Percentiles rank a stretch among this genome's conserved stretches.
Evolutionary conservation across 2,113 vertebrate species (phyloP).

Genomic region (Trochalopteron elliotii): DNA sequence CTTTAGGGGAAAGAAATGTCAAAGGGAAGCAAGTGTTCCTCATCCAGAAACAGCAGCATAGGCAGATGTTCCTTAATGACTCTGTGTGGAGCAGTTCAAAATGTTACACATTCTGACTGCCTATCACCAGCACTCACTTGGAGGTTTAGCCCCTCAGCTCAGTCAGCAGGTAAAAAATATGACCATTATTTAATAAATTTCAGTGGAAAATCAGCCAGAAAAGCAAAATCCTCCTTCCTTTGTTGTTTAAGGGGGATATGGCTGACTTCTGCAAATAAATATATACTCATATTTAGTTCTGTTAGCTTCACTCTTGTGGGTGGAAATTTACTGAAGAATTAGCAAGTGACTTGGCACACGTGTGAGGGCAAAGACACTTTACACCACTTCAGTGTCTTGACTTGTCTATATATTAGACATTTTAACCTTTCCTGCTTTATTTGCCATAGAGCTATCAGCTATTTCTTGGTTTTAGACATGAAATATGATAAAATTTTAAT

Average conservation of each 20-base stretch:
- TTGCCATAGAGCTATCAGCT: neutral
- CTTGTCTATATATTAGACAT: neutral
- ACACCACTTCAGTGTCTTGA: neutral
- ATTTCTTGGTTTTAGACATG: neutral
- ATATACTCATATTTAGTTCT: neutral
- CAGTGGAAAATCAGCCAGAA: neutral
- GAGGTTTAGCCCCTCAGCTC: neutral
- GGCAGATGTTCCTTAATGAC: slow-evolving; percentile 1
- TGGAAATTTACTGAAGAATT: neutral
- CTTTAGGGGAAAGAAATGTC: neutral
- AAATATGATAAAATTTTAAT: neutral
- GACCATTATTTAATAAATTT: neutral
- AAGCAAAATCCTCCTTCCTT: neutral
- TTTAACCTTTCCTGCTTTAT: neutral
- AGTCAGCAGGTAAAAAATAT: neutral
- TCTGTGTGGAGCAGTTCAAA: neutral
- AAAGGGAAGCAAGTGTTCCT: neutral
- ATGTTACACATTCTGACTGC: neutral
- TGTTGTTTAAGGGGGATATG: neutral
- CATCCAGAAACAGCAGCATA: neutral
- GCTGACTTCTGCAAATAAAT: neutral
- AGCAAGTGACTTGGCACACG: accelerated
- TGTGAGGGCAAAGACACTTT: neutral
- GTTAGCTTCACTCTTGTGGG: neutral
- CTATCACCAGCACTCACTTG: neutral